These are phyloP conservation scores for Cactoblastis cactorum DNA, from an alignment of 2,888 invertebrate genomes.

Conservation along the genomic window DNA sequence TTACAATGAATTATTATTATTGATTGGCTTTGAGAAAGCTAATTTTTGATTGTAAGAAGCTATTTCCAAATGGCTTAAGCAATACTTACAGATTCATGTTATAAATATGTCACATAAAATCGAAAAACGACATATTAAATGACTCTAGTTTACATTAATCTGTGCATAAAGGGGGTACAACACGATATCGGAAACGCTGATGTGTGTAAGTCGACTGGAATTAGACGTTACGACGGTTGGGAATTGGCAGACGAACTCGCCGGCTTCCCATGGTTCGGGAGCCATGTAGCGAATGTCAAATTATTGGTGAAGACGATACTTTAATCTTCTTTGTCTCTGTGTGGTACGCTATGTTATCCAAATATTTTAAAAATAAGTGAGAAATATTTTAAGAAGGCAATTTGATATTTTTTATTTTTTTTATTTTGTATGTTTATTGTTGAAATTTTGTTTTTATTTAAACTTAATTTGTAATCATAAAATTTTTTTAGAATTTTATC, in stretches of 20 bases:
- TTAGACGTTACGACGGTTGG: constrained; percentile 78
- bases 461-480: too few relatives aligned
- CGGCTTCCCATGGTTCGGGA: constrained; percentile 3
- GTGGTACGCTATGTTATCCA: background rate
- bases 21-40: too few relatives aligned
- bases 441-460: too few relatives aligned
- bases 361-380: background rate
- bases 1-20: too few relatives aligned
- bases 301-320: constrained; percentile 11
- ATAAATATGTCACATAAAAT: too few relatives aligned
- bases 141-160: constrained; percentile 34
- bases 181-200: constrained; percentile 78
- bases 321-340: constrained; percentile 6
- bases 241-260: constrained; percentile 59
- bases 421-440: too few relatives aligned
- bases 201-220: constrained; percentile 78
- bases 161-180: constrained; percentile 61
- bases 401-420: too few relatives aligned
- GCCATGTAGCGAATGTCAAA: constrained; percentile 6
- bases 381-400: too few relatives aligned
- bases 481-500: too few relatives aligned
- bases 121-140: background rate
- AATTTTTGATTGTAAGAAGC: too few relatives aligned
- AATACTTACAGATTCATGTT: too few relatives aligned
- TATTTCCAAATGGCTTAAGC: too few relatives aligned